These are phyloP conservation scores for Novumbra hubbsi DNA, from an alignment of 2,797 vertebrate genomes.

Conservation along the genomic window DNA sequence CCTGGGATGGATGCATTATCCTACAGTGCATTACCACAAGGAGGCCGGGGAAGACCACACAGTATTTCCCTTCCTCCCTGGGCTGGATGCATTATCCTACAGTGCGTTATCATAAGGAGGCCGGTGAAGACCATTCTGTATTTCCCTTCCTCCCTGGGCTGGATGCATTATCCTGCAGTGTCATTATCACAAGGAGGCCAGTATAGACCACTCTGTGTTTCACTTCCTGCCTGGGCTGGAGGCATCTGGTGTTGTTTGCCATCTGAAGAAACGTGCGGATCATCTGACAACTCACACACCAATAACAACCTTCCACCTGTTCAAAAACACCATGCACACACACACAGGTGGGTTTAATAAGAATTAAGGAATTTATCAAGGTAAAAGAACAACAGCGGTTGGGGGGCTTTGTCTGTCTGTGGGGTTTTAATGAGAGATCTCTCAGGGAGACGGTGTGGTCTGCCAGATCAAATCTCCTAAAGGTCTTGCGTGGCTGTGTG, in stretches of 20 bases:
- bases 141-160: not conserved
- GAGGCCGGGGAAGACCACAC: conserved; percentile 30
- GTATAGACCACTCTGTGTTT: not conserved
- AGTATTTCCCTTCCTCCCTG: conserved; percentile 60
- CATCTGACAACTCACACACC: not conserved
- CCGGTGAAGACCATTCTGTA: not conserved
- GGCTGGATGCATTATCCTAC: not conserved
- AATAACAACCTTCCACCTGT: too few relatives aligned
- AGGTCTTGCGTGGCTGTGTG: conserved; percentile 24
- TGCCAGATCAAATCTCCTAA: not conserved
- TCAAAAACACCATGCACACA: too few relatives aligned
- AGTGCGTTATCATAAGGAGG: not conserved
- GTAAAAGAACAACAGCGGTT: not conserved
- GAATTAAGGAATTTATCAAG: not conserved
- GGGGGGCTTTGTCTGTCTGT: not conserved
- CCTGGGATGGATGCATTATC: not conserved
- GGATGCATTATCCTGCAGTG: not conserved
- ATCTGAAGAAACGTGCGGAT: not conserved
- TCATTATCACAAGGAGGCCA: not conserved
- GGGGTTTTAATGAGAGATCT: not conserved
- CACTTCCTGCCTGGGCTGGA: not conserved
- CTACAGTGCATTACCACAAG: not conserved
- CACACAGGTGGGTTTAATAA: not conserved
- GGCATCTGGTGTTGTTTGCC: not conserved
- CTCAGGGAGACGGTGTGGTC: not conserved